These are phyloP conservation scores for Pimephales promelas DNA, from an alignment of 2,113 vertebrate genomes.

Conservation along the genomic window DNA sequence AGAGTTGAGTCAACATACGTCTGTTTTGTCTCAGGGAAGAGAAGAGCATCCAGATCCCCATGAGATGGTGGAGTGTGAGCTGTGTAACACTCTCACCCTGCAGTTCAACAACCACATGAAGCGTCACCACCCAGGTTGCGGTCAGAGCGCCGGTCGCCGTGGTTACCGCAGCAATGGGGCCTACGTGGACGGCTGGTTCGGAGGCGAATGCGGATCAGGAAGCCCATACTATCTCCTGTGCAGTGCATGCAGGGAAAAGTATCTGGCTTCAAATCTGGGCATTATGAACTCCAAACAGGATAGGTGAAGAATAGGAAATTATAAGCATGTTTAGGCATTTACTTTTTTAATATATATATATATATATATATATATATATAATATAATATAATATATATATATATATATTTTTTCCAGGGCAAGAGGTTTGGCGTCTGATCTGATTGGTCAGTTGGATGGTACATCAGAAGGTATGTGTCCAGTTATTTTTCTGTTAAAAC, in stretches of 20 bases:
- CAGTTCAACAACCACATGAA: conserved; percentile 82
- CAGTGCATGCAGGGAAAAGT: conserved; percentile 77
- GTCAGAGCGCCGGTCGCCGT: conserved; percentile 77
- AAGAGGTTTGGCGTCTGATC: conserved; percentile 77
- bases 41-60: conserved; percentile 72
- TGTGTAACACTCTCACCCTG: conserved; percentile 79
- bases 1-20: background rate
- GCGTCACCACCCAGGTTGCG: conserved; percentile 79
- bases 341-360: no score
- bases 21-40: conserved; percentile 62
- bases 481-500: background rate
- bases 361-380: no score
- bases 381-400: no score
- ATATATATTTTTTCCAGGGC: no score
- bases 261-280: conserved; percentile 70
- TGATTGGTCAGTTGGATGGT: conserved; percentile 78
- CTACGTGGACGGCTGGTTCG: conserved; percentile 83
- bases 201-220: conserved; percentile 81
- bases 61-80: conserved; percentile 81
- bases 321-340: background rate
- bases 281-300: conserved; percentile 68
- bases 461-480: conserved; percentile 75
- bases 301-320: conserved; percentile 61
- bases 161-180: conserved; percentile 81
- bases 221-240: conserved; percentile 82